Evolutionary conservation across 1,140 invertebrate genomes (phyloP), one percentile per base, ranked within the genome.

Genomic region (Dreissena rostriformis): DNA sequence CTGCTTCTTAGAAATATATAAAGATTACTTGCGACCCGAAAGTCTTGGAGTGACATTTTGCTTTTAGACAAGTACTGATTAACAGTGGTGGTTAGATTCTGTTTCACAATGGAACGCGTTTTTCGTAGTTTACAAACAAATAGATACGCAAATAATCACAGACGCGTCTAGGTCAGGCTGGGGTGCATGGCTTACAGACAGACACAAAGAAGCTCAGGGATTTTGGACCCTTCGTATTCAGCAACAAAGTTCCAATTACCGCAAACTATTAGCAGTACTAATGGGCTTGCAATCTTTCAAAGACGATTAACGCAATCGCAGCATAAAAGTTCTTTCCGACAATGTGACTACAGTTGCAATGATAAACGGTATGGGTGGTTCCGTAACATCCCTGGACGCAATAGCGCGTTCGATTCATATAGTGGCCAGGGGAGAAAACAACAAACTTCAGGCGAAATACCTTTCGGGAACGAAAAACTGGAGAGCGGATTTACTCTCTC

Each of bases 331-430:
- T 12, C 19, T 57, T 12, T 57, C 53, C 53, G 53, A 57, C 53
- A 57, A 57, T 19, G 19, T 57, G 12, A 57, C 53, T 14, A 57
- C 53, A 14, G 53, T 57, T 12, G 53, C 53, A 14, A 14, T 57
- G 12, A 12, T 57, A 12, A 57, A 57, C 53, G 53, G 53, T 19
- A 57, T 57, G 53, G 53, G 53, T 14, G 53, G 53, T 57, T 57
- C 53, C 12, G 53, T 57, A 12, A 57, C 53, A 12, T 57, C 53
- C 12, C 19, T 57, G 19, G 53, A 57, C 53, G 19, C 12, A 57
- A 57, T 57, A 57, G 53, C 53, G n/a, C n/a, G n/a, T n/a, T n/a
- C n/a, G n/a, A n/a, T n/a, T n/a, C 53, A 57, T 57, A 14, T 57
- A 57, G 19, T 14, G 19, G 53, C 53, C 12, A 57, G 12, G 19